Evolutionary conservation across 2,888 invertebrate species (phyloP).

Genomic region (Drosophila antonietae): DNA sequence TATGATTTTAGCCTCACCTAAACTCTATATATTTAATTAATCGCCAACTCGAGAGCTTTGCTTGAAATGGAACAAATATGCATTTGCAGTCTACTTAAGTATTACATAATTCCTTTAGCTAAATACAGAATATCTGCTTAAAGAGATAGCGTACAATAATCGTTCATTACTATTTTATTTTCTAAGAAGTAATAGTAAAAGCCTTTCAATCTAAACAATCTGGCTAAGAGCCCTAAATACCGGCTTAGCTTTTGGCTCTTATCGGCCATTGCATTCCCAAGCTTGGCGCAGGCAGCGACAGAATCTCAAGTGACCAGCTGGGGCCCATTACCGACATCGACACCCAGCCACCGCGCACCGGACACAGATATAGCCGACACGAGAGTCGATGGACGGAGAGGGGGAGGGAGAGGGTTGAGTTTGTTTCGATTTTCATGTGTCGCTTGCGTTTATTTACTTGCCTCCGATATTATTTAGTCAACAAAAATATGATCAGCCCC

Average conservation of each 20-base stretch:
- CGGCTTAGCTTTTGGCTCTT: neutral
- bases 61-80: too few species aligned
- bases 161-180: too few species aligned
- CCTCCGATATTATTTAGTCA: slow-evolving; percentile 64
- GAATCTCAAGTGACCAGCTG: slow-evolving; percentile 32
- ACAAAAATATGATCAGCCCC: slow-evolving; percentile 49
- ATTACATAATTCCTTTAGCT: too few species aligned
- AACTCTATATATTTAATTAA: too few species aligned
- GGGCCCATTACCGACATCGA: slow-evolving; percentile 49
- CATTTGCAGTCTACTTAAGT: too few species aligned
- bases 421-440: slow-evolving; percentile 44
- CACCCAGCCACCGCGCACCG: slow-evolving; percentile 43
- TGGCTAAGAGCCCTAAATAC: slow-evolving; percentile 1
- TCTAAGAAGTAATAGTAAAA: neutral
- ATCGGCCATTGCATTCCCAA: slow-evolving; percentile 43
- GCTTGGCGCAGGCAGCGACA: slow-evolving; percentile 15
- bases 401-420: neutral
- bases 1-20: too few species aligned
- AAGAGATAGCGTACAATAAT: too few species aligned
- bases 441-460: slow-evolving; percentile 67
- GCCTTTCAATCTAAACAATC: slow-evolving; percentile 6
- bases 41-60: too few species aligned
- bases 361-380: slow-evolving; percentile 18
- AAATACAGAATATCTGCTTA: too few species aligned
- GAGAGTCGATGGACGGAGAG: neutral